A percentile compares a stretch with the other conserved stretches of the same genome.
phyloP scores from a whole-genome alignment of 2,113 vertebrate species.

The Leptodactylus fuscus region DNA sequence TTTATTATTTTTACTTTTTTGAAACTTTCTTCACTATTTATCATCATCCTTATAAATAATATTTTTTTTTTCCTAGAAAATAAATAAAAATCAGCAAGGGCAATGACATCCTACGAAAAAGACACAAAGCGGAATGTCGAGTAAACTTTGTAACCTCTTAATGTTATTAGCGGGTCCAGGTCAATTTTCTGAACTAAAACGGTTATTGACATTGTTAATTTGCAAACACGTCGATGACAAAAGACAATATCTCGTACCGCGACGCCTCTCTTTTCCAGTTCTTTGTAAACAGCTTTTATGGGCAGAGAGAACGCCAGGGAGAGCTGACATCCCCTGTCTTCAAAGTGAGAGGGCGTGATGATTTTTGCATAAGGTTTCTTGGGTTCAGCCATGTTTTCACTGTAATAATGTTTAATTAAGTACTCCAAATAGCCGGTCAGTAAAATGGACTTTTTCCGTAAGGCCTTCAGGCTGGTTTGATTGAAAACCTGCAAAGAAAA shows the following conservation, averaged over 20 bases:
- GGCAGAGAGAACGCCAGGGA: constrained; percentile 84
- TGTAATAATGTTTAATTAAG: constrained; percentile 79
- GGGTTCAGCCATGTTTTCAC: constrained; percentile 67
- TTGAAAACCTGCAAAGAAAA: constrained; percentile 79
- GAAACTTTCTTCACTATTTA: no score
- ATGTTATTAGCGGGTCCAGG: neutral
- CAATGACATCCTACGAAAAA: neutral
- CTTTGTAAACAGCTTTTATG: constrained; percentile 76
- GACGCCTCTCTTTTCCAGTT: constrained; percentile 90
- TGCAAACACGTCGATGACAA: neutral
- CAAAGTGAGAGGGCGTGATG: constrained; percentile 80
- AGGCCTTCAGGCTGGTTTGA: constrained; percentile 80
- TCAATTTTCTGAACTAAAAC: neutral
- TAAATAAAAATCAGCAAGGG: neutral
- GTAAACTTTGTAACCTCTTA: neutral
- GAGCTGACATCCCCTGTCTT: constrained; percentile 91
- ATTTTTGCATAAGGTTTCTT: constrained; percentile 76
- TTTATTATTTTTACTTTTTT: no score
- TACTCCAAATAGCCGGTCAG: constrained; percentile 93
- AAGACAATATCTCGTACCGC: constrained; percentile 77
- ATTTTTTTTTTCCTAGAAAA: neutral
- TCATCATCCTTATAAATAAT: no score
- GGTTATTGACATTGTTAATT: constrained; percentile 21
- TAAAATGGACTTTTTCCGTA: constrained; percentile 90
- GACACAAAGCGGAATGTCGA: neutral